Percentiles rank a stretch among this genome's conserved stretches.
These are phyloP conservation scores for Chaetodon auriga DNA, from an alignment of 2,113 vertebrate genomes.

Conservation along the genomic window DNA sequence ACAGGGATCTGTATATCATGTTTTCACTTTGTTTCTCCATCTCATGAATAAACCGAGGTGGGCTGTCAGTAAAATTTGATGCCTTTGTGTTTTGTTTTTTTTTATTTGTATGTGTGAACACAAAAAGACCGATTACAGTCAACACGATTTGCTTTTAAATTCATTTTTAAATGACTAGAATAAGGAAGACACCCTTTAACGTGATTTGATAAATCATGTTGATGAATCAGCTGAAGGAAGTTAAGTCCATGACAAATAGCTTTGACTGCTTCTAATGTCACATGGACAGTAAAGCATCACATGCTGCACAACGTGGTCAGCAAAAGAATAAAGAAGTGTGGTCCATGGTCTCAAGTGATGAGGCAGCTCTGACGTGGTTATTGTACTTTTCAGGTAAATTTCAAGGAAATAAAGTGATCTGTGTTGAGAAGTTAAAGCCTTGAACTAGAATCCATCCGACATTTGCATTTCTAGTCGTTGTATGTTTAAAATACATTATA, in stretches of 20 bases:
- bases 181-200: background rate
- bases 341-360: background rate
- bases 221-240: background rate
- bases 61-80: constrained; percentile 13
- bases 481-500: background rate
- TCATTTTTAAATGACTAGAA: background rate
- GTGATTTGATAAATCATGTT: background rate
- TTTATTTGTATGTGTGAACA: constrained; percentile 10
- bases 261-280: constrained; percentile 23
- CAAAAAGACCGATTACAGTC: background rate
- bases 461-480: background rate
- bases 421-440: background rate
- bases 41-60: constrained; percentile 60
- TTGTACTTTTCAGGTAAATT: background rate
- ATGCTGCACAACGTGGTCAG: constrained; percentile 14
- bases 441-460: background rate
- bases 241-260: background rate
- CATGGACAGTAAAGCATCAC: constrained; percentile 8
- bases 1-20: constrained; percentile 44
- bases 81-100: constrained; percentile 9
- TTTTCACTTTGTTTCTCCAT: constrained; percentile 53
- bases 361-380: background rate
- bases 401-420: background rate
- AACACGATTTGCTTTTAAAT: background rate
- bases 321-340: constrained; percentile 18